Evolutionary conservation across 2,113 vertebrate species (phyloP).

Genomic region (Pungitius pungitius): DNA sequence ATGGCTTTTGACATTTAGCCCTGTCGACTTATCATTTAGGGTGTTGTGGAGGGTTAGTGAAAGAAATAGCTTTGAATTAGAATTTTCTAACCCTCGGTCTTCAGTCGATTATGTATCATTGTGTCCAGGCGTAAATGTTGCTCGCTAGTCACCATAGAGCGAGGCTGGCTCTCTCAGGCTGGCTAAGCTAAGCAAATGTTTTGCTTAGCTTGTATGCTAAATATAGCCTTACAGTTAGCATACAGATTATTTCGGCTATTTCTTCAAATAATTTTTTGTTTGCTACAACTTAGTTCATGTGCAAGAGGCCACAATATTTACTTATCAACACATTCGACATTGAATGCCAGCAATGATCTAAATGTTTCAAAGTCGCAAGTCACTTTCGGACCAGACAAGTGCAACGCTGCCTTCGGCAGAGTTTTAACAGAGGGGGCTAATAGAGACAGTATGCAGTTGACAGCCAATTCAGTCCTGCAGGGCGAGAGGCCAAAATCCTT

Average conservation of each 20-base stretch:
- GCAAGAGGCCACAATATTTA: background rate
- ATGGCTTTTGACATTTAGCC: background rate
- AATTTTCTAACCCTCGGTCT: background rate
- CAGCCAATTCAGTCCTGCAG: slow-evolving; percentile 67
- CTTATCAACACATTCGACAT: background rate
- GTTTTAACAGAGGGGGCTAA: slow-evolving; percentile 56
- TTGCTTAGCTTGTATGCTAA: background rate
- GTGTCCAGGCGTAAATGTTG: background rate
- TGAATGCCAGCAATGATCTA: slow-evolving; percentile 18
- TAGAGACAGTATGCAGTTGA: slow-evolving; percentile 72
- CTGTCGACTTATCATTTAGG: background rate
- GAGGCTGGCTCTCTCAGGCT: background rate
- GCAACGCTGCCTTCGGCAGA: slow-evolving; percentile 41
- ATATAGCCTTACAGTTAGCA: background rate
- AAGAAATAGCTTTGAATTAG: background rate
- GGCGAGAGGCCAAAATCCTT: slow-evolving; percentile 74
- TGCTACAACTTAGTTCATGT: background rate
- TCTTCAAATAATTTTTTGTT: background rate
- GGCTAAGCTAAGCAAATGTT: background rate
- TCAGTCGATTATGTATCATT: background rate
- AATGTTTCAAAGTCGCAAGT: slow-evolving; percentile 16
- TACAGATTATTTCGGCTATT: background rate
- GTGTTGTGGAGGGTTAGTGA: background rate
- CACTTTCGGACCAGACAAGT: slow-evolving; percentile 26
- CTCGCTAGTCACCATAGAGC: background rate